Conservation (phyloP, 2,113 vertebrate genomes). For the Cisticola juncidis region DNA sequence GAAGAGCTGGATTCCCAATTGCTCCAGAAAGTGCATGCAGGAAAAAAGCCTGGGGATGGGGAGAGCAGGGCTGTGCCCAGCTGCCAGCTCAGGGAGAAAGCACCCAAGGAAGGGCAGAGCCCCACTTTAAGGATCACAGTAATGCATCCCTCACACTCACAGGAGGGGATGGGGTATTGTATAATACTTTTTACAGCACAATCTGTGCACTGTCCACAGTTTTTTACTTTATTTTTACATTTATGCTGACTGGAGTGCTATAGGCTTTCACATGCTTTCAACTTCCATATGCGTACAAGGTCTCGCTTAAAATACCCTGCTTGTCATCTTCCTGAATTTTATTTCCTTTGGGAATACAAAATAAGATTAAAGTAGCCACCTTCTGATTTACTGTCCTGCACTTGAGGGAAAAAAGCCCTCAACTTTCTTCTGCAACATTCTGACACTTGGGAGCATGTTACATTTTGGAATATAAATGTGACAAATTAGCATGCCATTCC, state of each 20-base stretch:
- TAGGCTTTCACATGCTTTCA: not conserved
- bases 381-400: not conserved
- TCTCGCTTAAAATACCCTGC: not conserved
- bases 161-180: not conserved
- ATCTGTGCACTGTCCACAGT: not conserved
- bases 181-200: not conserved
- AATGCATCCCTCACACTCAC: not conserved
- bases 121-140: not conserved
- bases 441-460: not conserved
- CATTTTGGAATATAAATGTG: not conserved
- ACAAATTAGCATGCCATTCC: not conserved
- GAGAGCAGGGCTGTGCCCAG: not conserved
- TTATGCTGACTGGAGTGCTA: not conserved
- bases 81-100: not conserved
- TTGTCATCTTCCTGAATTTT: not conserved
- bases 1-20: not conserved
- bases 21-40: not conserved
- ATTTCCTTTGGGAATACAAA: not conserved
- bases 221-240: not conserved
- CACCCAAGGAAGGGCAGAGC: not conserved
- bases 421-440: not conserved
- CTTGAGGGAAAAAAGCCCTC: not conserved
- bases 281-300: not conserved
- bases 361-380: not conserved
- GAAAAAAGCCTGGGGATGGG: not conserved